Base-by-base conservation (phyloP, 2,113 vertebrate genomes). In the Orthochromis malagaraziensis region DNA sequence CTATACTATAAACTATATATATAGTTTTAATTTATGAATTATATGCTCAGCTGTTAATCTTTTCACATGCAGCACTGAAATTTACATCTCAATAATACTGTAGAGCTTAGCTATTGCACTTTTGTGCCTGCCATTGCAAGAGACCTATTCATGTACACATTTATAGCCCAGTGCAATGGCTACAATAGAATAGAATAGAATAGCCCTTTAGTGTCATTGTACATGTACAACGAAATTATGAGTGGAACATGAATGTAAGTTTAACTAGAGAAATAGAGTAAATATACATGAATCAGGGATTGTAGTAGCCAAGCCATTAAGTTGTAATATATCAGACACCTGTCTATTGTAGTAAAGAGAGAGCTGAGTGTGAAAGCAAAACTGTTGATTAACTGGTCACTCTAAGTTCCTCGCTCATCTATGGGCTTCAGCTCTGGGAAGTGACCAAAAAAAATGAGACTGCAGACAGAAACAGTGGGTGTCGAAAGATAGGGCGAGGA, bases 11-110 rank as follows among this genome's bases (percentile, higher is more conserved):
- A 12, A 65, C 29, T 38, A 65, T 65, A 35, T 65, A 12, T 63
- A 5, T 63, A 1, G 0, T 45, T 42, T 45, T 45, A 7, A 47
- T 75, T 75, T 75, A 47, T 73, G 40, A 73, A 26, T 17, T 75
- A 47, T 45, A 47, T 26, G 13, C 13, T 75, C 68, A 47, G 68
- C 68, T 75, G 24, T 47, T 47, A 47, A 17, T 75, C 40, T 17
- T 47, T 47, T 75, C 68, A 60, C 35, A 38, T 58, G 17, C 68
- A 60, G 58, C 42, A 12, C 24, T 63, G 10, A 79, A 87, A 91
- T 92, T 84, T 91, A 88, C 86, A 91, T 93, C 90, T 87, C 79
- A 89, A 91, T 84, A 91, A 85, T 79, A 83, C 38, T 58, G 19
- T 26, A 42, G 79, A 68, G 88, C 55, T 87, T 84, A 81, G 89